A percentile compares a stretch with the other conserved stretches of the same genome.
These are phyloP conservation scores for Ictalurus furcatus DNA, from an alignment of 2,113 vertebrate species.

Conservation along the genomic window DNA sequence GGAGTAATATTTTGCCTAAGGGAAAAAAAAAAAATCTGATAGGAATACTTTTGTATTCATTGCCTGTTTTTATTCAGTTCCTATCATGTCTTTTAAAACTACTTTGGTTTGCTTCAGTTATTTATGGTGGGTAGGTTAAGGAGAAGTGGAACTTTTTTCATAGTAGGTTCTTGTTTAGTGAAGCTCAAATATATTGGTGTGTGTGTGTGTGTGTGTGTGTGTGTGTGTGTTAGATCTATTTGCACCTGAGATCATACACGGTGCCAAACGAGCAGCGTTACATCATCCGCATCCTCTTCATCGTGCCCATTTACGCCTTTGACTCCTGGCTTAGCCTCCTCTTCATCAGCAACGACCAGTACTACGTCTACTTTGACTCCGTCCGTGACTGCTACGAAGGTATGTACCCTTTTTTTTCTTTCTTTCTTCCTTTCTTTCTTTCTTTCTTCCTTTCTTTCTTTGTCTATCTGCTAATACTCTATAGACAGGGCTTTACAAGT, in stretches of 20 bases:
- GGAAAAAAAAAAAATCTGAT: background rate
- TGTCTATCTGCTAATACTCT: background rate
- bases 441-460: background rate
- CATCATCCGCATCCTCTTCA: constrained; percentile 93
- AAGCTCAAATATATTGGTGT: background rate
- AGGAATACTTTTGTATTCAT: constrained; percentile 14
- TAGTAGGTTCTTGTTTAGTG: background rate
- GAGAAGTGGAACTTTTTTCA: background rate
- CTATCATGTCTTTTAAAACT: background rate
- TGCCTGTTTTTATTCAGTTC: constrained; percentile 27
- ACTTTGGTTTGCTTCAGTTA: background rate
- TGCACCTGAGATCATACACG: constrained; percentile 87
- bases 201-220: constrained; percentile 11
- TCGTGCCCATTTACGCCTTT: constrained; percentile 90
- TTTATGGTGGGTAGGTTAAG: background rate
- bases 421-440: background rate
- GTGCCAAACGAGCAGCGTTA: constrained; percentile 92
- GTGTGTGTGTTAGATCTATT: constrained; percentile 80
- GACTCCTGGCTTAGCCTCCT: constrained; percentile 98
- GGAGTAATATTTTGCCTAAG: background rate
- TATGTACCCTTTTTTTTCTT: constrained; percentile 65
- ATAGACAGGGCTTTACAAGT: background rate
- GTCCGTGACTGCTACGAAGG: constrained; percentile 95
- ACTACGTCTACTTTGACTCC: constrained; percentile 92
- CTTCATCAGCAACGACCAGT: constrained; percentile 88